Conservation (phyloP, 2,797 vertebrate genomes). For the Rousettus madagascariensis region DNA sequence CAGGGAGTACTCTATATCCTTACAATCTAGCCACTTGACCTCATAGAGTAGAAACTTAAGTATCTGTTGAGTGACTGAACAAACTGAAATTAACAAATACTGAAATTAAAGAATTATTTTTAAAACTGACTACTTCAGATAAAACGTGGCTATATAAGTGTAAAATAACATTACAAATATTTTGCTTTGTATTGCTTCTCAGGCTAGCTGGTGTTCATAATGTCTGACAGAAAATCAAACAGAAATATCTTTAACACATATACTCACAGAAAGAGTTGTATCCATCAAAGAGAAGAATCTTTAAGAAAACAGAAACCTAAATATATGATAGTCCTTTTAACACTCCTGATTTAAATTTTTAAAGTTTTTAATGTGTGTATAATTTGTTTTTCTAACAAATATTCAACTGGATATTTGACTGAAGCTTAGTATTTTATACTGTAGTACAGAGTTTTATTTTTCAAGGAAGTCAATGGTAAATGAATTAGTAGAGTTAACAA, state of each 20-base stretch:
- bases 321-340: not conserved
- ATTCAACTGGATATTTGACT: not conserved
- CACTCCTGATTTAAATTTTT: not conserved
- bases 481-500: not conserved
- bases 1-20: not conserved
- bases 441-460: not conserved
- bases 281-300: not conserved
- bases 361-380: not conserved
- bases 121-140: slow-evolving; percentile 10
- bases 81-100: slow-evolving; percentile 2
- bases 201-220: not conserved
- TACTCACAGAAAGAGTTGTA: not conserved
- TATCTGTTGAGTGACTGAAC: not conserved
- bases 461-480: not conserved
- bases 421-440: not conserved
- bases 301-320: slow-evolving; percentile 23
- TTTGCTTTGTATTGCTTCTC: not conserved
- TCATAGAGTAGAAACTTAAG: not conserved
- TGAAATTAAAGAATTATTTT: slow-evolving; percentile 43
- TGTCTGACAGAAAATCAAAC: slow-evolving; percentile 5
- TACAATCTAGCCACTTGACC: not conserved
- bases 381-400: not conserved
- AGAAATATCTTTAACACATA: not conserved
- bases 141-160: not conserved
- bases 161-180: not conserved